Conservation (phyloP, 2,113 vertebrate genomes). For the Ptyas mucosa region DNA sequence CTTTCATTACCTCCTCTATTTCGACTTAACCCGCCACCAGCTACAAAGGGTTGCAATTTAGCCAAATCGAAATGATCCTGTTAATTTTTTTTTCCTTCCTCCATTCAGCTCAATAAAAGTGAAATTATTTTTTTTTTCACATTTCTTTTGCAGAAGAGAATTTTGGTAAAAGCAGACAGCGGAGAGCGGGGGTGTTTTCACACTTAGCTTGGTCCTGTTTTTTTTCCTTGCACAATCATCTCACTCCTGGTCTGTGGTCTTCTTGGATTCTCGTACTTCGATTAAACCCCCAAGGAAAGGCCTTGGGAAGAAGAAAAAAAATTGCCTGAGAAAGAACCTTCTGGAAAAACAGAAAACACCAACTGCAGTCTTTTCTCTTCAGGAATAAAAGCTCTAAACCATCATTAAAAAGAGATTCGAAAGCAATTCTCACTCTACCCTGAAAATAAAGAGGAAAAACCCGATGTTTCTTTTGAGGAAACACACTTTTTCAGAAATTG, state of each 20-base stretch:
- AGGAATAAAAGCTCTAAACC: neutral
- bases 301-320: neutral
- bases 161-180: neutral
- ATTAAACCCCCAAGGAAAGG: neutral
- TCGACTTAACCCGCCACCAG: neutral
- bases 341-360: neutral
- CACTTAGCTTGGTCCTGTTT: neutral
- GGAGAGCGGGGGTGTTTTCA: neutral
- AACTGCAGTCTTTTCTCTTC: neutral
- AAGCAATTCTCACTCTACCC: neutral
- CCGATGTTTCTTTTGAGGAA: neutral
- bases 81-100: neutral
- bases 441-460: neutral
- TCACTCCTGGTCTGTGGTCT: neutral
- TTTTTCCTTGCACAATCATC: neutral
- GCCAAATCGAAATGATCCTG: neutral
- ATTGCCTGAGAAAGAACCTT: neutral
- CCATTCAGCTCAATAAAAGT: neutral
- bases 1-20: neutral
- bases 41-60: neutral
- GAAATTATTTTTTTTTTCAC: neutral
- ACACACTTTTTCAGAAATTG: neutral
- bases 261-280: neutral
- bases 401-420: neutral
- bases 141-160: neutral